Percentiles rank a stretch among this genome's conserved stretches.
Evolutionary conservation across 1,140 invertebrate species (phyloP).

Genomic region (Drosophila ironensis): DNA sequence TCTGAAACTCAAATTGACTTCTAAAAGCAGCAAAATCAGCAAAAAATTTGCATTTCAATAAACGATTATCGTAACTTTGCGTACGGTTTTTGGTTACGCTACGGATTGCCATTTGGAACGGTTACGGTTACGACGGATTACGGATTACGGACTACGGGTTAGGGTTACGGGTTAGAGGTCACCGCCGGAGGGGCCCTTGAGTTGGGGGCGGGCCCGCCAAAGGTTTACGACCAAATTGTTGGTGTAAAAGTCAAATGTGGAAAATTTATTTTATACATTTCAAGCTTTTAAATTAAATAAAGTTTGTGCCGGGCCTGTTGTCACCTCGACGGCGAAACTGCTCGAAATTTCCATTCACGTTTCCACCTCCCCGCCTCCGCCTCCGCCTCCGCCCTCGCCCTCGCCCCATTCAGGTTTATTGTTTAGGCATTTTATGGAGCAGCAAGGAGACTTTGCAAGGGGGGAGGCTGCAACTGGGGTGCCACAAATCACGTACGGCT

Average conservation of each 20-base stretch:
- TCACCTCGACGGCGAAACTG: conserved; percentile 47
- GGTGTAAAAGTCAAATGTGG: conserved; percentile 77
- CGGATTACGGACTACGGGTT: conserved; percentile 24
- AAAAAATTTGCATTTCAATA: conserved; percentile 80
- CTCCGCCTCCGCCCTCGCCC: conserved; percentile 7
- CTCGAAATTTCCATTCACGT: conserved; percentile 65
- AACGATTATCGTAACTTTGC: conserved; percentile 80
- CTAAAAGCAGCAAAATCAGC: conserved; percentile 79
- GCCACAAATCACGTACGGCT: conserved; percentile 69
- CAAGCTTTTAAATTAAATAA: conserved; percentile 77
- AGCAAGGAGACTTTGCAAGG: background rate
- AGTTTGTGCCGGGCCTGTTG: conserved; percentile 60
- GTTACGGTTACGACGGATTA: conserved; percentile 38
- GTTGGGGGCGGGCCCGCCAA: background rate
- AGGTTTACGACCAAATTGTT: conserved; percentile 75
- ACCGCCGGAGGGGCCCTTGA: background rate
- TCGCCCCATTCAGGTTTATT: conserved; percentile 50
- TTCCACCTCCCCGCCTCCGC: background rate
- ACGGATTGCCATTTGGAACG: conserved; percentile 35
- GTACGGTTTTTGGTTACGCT: conserved; percentile 76
- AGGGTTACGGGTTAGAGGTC: conserved; percentile 5
- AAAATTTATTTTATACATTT: conserved; percentile 76
- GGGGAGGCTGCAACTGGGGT: too few species aligned
- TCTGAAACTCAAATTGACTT: conserved; percentile 70
- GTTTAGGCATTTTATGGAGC: conserved; percentile 63